Evolutionary conservation across 2,797 vertebrate species (phyloP).

Genomic region (Cuniculus paca): DNA sequence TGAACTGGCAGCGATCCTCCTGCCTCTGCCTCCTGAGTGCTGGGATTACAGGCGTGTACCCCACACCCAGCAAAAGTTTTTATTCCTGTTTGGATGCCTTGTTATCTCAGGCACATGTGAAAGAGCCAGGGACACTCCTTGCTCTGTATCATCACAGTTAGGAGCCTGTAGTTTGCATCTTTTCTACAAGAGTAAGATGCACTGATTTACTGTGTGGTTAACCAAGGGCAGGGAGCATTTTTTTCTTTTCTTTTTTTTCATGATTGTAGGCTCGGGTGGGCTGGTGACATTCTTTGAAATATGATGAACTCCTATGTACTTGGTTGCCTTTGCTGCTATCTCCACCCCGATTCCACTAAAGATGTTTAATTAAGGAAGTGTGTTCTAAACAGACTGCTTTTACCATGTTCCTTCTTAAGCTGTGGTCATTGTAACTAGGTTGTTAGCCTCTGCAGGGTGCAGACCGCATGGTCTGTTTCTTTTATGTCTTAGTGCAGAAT

Average conservation of each 20-base stretch:
- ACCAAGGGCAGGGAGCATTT: neutral
- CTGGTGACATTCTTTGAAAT: neutral
- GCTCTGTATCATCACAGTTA: neutral
- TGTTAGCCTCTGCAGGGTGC: neutral
- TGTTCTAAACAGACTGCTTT: neutral
- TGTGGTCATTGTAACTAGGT: neutral
- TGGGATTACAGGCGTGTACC: no score
- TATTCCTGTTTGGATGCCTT: neutral
- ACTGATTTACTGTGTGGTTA: neutral
- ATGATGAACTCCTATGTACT: neutral
- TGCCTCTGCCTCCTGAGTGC: no score
- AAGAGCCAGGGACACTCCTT: neutral
- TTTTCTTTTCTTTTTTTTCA: neutral
- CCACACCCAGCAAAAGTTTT: no score
- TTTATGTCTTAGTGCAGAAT: slow-evolving; percentile 49
- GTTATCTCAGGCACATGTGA: neutral
- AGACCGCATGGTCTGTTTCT: slow-evolving; percentile 51
- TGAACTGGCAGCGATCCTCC: no score
- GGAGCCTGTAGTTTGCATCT: neutral
- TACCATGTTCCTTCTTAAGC: neutral
- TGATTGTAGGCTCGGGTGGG: neutral
- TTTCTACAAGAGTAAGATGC: neutral
- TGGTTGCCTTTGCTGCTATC: neutral
- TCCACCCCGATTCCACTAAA: neutral
- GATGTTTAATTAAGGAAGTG: neutral